Evolutionary conservation across 1,140 invertebrate species (phyloP), one percentile per base, ranked within the genome.

Genomic region (Hycleus cichorii): DNA sequence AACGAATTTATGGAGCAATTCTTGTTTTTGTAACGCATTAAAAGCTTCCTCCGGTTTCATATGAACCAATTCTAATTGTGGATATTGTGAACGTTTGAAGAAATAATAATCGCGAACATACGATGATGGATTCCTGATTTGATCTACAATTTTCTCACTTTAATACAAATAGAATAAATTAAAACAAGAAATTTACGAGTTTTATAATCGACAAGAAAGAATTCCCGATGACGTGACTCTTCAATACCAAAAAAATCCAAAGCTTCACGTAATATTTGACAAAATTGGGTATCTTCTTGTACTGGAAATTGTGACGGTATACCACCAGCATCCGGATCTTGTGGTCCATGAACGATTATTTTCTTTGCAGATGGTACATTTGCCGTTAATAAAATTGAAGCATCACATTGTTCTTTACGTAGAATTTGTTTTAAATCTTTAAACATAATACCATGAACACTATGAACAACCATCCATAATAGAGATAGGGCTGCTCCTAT

Each of bases 331-430:
- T 95, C 88, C 60, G 87, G 84, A 75, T 91, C 87, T 77, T 87
- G 83, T 42, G 92, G 92, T 1, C 96, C 96, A 75, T 99, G 95
- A 24, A 99, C 93, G 54, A 99, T 91, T 60, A 99, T 96, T 77
- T 98, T 99, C 73, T 99, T 99, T 4, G 97, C 95, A 7, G 94
- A 95, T 0, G 97, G 96, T 26, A 99, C 95, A 80, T 99, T 98
- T 0, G 97, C 97, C 2, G 96, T 99, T 0, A 99, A 80, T 47
- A 99, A 77, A 61, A 99, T 90, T 0, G 94, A 95, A 0, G 95
- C 93, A 77, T 99, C 97, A 73, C 96, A 98, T 72, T 99, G 97
- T 74, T 99, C 97, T 73, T 99, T 99, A 57, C 97, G 83, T 56
- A 99, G 76, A 58, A 97, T 98, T 78, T 99, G 96, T 70, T 99